Conservation (phyloP, 2,888 invertebrate genomes). For the Leptinotarsa juncta region DNA sequence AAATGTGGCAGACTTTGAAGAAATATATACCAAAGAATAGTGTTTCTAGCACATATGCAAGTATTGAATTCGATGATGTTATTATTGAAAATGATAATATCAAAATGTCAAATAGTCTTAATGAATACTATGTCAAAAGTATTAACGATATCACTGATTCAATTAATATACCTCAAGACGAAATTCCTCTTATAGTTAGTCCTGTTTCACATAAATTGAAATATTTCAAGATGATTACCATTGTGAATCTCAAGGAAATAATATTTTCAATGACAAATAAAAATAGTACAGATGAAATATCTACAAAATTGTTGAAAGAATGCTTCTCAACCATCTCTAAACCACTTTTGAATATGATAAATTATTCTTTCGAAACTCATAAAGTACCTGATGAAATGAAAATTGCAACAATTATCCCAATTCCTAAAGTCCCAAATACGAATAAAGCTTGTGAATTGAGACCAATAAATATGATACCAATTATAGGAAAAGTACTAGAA, state of each 20-base stretch:
- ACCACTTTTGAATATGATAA: not conserved
- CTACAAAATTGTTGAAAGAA: not conserved
- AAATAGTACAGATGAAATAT: not conserved
- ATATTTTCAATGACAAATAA: not conserved
- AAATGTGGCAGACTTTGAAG: not conserved
- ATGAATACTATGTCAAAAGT: conserved; percentile 5
- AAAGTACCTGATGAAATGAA: not conserved
- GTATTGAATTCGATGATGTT: not conserved
- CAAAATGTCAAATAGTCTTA: conserved; percentile 7
- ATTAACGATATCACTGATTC: not conserved
- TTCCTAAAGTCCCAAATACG: not conserved
- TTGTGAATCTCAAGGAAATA: not conserved
- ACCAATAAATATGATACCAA: conserved; percentile 6
- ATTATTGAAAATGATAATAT: conserved; percentile 9
- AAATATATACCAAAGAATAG: not conserved
- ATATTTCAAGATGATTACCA: not conserved
- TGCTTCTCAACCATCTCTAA: not conserved
- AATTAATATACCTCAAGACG: conserved; percentile 1
- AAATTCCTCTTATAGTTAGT: conserved; percentile 3
- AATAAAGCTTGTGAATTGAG: not conserved
- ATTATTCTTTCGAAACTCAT: not conserved
- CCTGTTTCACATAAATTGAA: not conserved
- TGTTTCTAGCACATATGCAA: not conserved
- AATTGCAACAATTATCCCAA: not conserved
- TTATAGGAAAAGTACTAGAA: conserved; percentile 3